phyloP scores from a whole-genome alignment of 1,140 invertebrate species.

The Psix sp. region DNA sequence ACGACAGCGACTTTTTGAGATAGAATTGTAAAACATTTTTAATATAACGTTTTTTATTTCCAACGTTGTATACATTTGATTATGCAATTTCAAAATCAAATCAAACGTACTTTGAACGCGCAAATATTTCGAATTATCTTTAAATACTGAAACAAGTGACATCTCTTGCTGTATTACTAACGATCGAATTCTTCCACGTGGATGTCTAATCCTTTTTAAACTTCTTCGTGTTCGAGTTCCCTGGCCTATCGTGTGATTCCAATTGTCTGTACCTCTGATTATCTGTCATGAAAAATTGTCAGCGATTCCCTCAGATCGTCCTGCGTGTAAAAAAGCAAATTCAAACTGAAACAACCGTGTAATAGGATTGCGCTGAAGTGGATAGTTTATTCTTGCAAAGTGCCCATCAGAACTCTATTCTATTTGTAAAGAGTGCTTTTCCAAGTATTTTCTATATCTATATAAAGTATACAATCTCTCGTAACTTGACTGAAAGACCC shows the following conservation, averaged over 20 bases:
- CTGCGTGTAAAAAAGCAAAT: neutral
- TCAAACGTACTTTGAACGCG: no score
- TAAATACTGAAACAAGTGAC: no score
- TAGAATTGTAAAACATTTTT: no score
- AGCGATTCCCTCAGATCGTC: neutral
- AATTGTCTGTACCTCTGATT: slow-evolving; percentile 31
- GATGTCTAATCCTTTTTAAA: slow-evolving; percentile 2
- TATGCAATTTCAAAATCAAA: no score
- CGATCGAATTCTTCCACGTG: slow-evolving; percentile 10
- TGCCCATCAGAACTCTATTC: slow-evolving; percentile 21
- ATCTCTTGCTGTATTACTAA: neutral
- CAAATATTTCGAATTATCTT: no score
- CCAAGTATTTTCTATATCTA: slow-evolving; percentile 48
- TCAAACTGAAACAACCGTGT: slow-evolving; percentile 3
- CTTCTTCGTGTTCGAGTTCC: slow-evolving; percentile 28
- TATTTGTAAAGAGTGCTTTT: slow-evolving; percentile 49
- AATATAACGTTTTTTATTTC: no score
- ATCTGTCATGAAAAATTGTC: slow-evolving; percentile 5
- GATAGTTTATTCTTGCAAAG: slow-evolving; percentile 1
- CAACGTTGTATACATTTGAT: no score
- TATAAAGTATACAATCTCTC: slow-evolving; percentile 29
- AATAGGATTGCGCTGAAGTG: neutral
- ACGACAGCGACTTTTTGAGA: no score
- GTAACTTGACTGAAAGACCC: slow-evolving; percentile 1
- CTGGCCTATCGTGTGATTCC: slow-evolving; percentile 34